Evolutionary conservation across 2,797 vertebrate species (phyloP), one percentile per base, ranked within the genome.

Genomic region (Sebastes diploproa): DNA sequence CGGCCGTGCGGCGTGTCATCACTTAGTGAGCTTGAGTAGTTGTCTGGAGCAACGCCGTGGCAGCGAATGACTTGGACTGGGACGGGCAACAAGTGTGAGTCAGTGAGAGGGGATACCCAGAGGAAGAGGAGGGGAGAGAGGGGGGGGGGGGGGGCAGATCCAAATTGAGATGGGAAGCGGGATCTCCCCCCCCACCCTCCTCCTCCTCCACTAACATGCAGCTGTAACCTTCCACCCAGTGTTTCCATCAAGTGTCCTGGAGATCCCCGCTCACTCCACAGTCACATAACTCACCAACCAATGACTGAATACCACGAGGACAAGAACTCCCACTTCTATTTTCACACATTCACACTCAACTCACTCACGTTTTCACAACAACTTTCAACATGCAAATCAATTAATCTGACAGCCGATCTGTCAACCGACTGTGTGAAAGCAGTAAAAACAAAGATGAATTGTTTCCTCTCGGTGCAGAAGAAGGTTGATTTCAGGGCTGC

Each of bases 191-290:
- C 68, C 65, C 8, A 16, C 12, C 52, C 22, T 34, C 14, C 18
- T 32, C 36, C 36, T 38, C 36, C 1, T 27, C 29, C 66, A 7
- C 65, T 75, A 8, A 85, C 88, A 67, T 3, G 22, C 91, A 87
- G 81, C 85, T 86, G 86, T 82, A 81, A 92, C 88, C 90, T 88
- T 84, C 80, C 78, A 89, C 87, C 76, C 84, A 55, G 42, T 78
- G 84, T 88, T 91, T 92, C 89, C 93, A 91, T 85, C 90, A 90
- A 88, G 80, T 90, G 88, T 86, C 78, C 72, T 38, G 83, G 91
- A 91, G 86, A 85, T 82, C 81, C 90, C 90, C 84, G 9, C 6
- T 10, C 9, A 7, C 54, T n/a, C 36, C 60, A 23, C 74, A n/a
- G 29, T 77, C 76, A 85, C 73, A 82, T 20, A 70, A 66, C 74